Conservation (phyloP, 2,888 invertebrate genomes). For the Caenorhabditis panamensis region DNA sequence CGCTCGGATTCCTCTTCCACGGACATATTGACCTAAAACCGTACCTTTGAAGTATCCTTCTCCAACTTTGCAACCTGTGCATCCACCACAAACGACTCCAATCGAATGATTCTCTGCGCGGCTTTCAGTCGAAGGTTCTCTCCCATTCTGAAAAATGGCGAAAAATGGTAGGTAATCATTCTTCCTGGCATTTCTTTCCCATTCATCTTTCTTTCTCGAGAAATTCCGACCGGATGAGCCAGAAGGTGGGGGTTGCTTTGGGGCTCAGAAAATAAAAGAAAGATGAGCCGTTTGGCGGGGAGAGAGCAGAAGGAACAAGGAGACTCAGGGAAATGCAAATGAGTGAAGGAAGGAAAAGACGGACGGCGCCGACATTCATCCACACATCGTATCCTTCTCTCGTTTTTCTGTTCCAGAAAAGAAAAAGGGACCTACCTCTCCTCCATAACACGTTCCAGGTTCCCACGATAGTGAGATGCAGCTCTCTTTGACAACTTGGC, state of each 20-base stretch:
- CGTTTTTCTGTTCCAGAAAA: neutral
- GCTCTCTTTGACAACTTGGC: constrained; percentile 74
- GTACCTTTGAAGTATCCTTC: constrained; percentile 71
- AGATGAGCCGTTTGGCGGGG: constrained; percentile 43
- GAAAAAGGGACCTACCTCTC: constrained; percentile 65
- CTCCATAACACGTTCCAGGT: constrained; percentile 72
- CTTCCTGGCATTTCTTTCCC: neutral
- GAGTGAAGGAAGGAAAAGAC: constrained; percentile 44
- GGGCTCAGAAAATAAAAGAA: constrained; percentile 45
- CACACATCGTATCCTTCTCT: constrained; percentile 5
- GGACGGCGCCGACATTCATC: constrained; percentile 42
- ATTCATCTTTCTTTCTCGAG: constrained; percentile 8
- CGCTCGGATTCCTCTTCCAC: too few species aligned
- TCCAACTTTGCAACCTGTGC: constrained; percentile 76
- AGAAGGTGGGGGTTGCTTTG: constrained; percentile 39
- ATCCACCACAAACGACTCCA: constrained; percentile 79
- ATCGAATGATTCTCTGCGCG: constrained; percentile 76
- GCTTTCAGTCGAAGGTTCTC: constrained; percentile 78
- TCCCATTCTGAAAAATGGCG: too few species aligned
- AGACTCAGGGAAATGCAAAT: constrained; percentile 2
- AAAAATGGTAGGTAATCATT: too few species aligned
- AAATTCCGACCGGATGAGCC: constrained; percentile 32
- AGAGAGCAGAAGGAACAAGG: constrained; percentile 7
- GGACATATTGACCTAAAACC: too few species aligned
- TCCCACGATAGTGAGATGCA: constrained; percentile 73